phyloP scores from a whole-genome alignment of 2,797 vertebrate genomes.

The Betta splendens region DNA sequence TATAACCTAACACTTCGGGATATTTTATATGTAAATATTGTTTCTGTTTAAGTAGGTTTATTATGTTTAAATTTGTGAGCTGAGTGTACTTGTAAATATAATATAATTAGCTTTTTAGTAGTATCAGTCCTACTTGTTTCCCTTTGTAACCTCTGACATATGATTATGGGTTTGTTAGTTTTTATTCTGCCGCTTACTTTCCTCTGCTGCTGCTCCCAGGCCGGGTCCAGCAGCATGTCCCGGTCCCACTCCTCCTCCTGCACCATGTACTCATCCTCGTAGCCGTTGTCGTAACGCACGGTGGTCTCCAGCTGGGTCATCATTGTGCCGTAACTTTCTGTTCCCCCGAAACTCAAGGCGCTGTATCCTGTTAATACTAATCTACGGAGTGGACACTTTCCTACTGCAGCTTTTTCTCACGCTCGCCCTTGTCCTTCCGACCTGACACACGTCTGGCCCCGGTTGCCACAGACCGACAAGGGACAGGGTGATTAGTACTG shows the following conservation, averaged over 20 bases:
- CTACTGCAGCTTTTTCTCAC: conserved; percentile 38
- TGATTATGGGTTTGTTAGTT: too few species aligned
- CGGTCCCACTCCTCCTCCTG: conserved; percentile 99
- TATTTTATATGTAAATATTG: too few species aligned
- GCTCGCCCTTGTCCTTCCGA: conserved; percentile 68
- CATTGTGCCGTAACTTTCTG: conserved; percentile 33
- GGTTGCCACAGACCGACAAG: conserved; percentile 60
- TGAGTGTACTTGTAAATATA: too few species aligned
- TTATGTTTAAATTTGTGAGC: too few species aligned
- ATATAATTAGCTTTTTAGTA: too few species aligned
- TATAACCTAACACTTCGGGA: too few species aligned
- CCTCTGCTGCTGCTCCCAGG: conserved; percentile 98
- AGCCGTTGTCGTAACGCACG: conserved; percentile 89
- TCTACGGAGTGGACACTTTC: conserved; percentile 1
- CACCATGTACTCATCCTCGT: conserved; percentile 93
- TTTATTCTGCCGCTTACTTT: conserved; percentile 84
- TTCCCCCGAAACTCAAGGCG: conserved; percentile 12
- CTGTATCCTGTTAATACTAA: conserved; percentile 17
- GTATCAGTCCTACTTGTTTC: too few species aligned
- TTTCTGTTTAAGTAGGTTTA: too few species aligned
- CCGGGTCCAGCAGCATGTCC: conserved; percentile 96
- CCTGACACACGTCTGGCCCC: conserved; percentile 70
- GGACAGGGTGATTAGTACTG: conserved; percentile 70
- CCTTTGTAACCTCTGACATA: too few species aligned
- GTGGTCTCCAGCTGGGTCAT: conserved; percentile 90